These are phyloP conservation scores for Pempheris klunzingeri DNA, from an alignment of 2,797 vertebrate species.

Conservation along the genomic window DNA sequence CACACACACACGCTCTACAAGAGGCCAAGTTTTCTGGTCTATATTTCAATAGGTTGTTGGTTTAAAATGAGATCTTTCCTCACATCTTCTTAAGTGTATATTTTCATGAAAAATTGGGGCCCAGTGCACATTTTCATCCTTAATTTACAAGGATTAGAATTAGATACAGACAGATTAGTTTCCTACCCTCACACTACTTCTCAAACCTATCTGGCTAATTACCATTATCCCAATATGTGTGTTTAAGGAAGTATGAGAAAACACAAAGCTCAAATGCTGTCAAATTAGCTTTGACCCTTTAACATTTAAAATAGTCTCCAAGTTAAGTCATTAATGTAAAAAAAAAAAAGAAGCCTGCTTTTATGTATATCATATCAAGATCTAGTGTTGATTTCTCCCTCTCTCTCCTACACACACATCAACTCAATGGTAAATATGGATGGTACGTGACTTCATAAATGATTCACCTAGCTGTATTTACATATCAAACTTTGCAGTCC, in stretches of 20 bases:
- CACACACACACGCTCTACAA: too few species aligned
- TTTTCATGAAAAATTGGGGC: not conserved
- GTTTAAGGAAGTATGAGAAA: too few species aligned
- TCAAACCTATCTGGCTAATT: not conserved
- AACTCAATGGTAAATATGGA: conserved; percentile 20
- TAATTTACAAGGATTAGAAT: not conserved
- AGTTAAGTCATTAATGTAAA: not conserved
- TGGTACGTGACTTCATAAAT: conserved; percentile 56
- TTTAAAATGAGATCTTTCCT: not conserved
- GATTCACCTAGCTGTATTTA: conserved; percentile 64
- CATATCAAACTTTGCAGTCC: conserved; percentile 57
- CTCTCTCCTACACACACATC: conserved; percentile 11
- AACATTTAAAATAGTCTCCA: not conserved
- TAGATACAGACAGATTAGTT: not conserved
- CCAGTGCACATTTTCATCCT: not conserved
- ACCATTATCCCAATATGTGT: too few species aligned
- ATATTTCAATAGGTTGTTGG: not conserved
- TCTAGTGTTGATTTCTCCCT: not conserved
- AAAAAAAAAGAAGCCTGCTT: not conserved
- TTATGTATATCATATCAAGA: not conserved
- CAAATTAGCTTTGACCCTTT: not conserved
- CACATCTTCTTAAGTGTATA: too few species aligned
- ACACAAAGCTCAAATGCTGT: not conserved
- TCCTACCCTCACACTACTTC: not conserved
- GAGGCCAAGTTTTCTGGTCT: not conserved